Conservation (phyloP, 2,797 vertebrate genomes). For the Podarcis lilfordi region DNA sequence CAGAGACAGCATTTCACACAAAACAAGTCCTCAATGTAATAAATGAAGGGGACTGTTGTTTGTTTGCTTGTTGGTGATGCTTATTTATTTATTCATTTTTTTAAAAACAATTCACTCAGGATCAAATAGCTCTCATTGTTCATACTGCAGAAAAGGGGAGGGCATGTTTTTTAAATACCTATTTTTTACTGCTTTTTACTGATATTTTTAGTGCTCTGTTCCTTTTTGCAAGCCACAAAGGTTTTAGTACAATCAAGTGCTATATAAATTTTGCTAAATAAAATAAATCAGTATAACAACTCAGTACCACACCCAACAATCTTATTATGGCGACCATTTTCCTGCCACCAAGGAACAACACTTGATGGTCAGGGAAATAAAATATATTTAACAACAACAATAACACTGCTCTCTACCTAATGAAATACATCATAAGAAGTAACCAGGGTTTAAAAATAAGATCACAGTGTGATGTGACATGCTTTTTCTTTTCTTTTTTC, state of each 20-base stretch:
- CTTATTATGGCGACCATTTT: background rate
- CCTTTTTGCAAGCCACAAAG: too few species aligned
- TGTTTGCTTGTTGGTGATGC: background rate
- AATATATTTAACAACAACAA: background rate
- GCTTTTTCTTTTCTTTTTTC: too few species aligned
- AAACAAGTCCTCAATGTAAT: conserved; percentile 63
- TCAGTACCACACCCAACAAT: background rate
- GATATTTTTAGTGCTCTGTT: too few species aligned
- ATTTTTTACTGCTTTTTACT: too few species aligned
- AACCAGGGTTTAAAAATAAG: conserved; percentile 24
- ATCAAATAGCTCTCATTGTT: background rate
- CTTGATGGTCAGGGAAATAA: background rate
- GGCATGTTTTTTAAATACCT: too few species aligned
- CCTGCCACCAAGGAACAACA: background rate
- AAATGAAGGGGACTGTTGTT: conserved; percentile 30
- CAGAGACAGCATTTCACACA: conserved; percentile 61
- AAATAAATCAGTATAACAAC: too few species aligned
- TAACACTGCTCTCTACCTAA: background rate
- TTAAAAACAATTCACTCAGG: too few species aligned
- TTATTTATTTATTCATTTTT: too few species aligned
- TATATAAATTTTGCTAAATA: background rate
- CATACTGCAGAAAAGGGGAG: background rate
- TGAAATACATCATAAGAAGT: conserved; percentile 17
- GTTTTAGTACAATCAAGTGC: too few species aligned
- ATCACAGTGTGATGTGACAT: background rate